Evolutionary conservation across 2,888 invertebrate species (phyloP).

Genomic region (Ennomos erosarius): DNA sequence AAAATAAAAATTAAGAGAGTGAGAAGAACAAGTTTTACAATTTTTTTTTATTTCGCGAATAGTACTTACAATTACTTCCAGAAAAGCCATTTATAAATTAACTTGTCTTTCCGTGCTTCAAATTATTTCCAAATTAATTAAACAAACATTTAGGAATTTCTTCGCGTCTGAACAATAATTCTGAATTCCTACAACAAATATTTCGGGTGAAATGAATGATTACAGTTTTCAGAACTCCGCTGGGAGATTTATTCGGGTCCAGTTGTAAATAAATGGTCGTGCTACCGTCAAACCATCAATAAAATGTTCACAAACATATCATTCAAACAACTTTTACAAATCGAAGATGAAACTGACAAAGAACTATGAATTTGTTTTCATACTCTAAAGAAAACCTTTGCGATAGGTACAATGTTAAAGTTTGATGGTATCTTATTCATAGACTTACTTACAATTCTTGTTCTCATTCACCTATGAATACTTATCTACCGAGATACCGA

Average conservation of each 20-base stretch:
- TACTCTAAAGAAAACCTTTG: conserved; percentile 2
- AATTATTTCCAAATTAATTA: conserved; percentile 13
- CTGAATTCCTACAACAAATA: conserved; percentile 35
- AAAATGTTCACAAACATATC: conserved; percentile 66
- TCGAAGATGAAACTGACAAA: conserved; percentile 37
- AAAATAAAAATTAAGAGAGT: not conserved
- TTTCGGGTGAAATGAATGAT: conserved; percentile 60
- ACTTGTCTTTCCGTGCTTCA: not conserved
- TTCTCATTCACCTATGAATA: too few relatives aligned
- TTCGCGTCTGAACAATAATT: conserved; percentile 35
- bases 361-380: conserved; percentile 27
- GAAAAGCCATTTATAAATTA: not conserved
- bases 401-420: not conserved
- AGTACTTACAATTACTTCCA: not conserved
- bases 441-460: not conserved
- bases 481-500: too few relatives aligned
- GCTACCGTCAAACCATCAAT: conserved; percentile 65
- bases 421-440: not conserved
- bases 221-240: conserved; percentile 62
- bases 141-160: conserved; percentile 6
- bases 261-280: conserved; percentile 63
- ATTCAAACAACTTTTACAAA: conserved; percentile 55
- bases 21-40: not conserved
- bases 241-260: conserved; percentile 67
- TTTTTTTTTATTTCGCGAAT: too few relatives aligned